phyloP scores from a whole-genome alignment of 2,888 invertebrate genomes.

The Tipula confusa region DNA sequence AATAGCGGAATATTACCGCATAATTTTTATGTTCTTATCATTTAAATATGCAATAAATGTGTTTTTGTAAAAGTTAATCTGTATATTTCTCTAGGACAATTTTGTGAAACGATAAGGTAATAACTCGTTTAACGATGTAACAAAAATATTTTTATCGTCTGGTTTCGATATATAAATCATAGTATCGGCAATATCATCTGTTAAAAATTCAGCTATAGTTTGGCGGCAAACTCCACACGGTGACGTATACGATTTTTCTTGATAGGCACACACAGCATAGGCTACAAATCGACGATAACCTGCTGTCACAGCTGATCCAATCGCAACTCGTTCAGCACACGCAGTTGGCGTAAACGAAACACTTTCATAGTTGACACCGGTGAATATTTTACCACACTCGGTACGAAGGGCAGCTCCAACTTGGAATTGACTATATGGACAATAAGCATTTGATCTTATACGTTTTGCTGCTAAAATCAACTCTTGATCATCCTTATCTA shows the following conservation, averaged over 20 bases:
- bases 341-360: constrained; percentile 65
- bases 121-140: neutral
- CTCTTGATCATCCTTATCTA: neutral
- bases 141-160: constrained; percentile 40
- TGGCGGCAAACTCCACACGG: constrained; percentile 84
- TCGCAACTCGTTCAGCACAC: constrained; percentile 81
- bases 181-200: constrained; percentile 61
- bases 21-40: too few species aligned
- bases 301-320: constrained; percentile 72
- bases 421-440: constrained; percentile 75
- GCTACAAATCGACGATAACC: constrained; percentile 63
- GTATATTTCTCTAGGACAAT: too few species aligned
- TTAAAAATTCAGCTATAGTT: constrained; percentile 63
- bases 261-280: constrained; percentile 62
- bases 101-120: neutral
- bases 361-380: constrained; percentile 87
- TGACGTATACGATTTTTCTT: constrained; percentile 58
- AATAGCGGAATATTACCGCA: too few species aligned
- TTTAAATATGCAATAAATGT: too few species aligned
- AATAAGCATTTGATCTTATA: constrained; percentile 53
- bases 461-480: neutral
- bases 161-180: constrained; percentile 55
- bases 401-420: constrained; percentile 75
- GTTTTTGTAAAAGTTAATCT: too few species aligned
- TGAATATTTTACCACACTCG: constrained; percentile 58